Evolutionary conservation across 2,888 invertebrate species (phyloP).

Genomic region (Dasysyrphus tricinctus): DNA sequence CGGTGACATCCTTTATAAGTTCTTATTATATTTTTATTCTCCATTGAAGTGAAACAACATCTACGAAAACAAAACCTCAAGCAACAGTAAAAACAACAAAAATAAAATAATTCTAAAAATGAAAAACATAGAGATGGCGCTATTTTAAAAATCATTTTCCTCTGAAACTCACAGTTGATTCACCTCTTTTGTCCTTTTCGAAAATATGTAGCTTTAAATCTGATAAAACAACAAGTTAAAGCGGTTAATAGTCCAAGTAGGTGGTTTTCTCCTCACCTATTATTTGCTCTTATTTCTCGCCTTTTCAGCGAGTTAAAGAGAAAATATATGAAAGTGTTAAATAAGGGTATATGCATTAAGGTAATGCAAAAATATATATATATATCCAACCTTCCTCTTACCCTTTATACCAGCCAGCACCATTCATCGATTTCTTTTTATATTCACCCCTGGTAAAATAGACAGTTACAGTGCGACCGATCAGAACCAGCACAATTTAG

Average conservation of each 20-base stretch:
- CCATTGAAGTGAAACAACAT: constrained; percentile 30
- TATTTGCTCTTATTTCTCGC: constrained; percentile 19
- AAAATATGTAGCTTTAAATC: constrained; percentile 25
- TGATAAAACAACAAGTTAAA: constrained; percentile 66
- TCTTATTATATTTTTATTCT: constrained; percentile 32
- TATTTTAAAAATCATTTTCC: constrained; percentile 29
- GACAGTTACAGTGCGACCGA: constrained; percentile 43
- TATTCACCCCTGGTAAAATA: constrained; percentile 51
- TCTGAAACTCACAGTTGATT: constrained; percentile 37
- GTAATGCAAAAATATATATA: neutral
- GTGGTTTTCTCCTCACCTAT: neutral
- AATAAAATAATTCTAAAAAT: neutral
- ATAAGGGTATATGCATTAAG: constrained; percentile 37
- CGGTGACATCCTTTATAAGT: constrained; percentile 42
- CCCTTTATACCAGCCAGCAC: neutral
- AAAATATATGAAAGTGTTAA: constrained; percentile 7
- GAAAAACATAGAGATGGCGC: constrained; percentile 14
- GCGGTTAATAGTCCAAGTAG: constrained; percentile 65
- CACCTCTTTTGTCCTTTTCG: constrained; percentile 55
- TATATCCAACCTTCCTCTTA: neutral
- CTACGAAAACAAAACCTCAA: constrained; percentile 5
- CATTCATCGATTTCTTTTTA: constrained; percentile 54
- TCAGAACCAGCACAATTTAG: constrained; percentile 13
- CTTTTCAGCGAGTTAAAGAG: constrained; percentile 7
- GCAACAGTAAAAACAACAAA: neutral